phyloP scores from a whole-genome alignment of 2,888 invertebrate genomes.

The Tenthredo notha region DNA sequence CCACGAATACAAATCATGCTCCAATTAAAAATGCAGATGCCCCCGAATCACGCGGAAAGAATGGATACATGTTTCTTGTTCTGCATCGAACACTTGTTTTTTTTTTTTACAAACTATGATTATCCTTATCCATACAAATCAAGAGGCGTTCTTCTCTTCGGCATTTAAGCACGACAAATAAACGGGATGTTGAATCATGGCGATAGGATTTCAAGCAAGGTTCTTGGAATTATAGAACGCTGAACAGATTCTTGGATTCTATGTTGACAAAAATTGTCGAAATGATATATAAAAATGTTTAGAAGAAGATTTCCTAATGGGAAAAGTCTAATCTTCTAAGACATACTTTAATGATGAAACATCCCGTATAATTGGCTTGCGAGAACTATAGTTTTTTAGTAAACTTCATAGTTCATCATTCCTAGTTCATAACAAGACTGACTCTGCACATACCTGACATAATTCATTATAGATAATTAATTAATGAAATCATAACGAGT shows the following conservation, averaged over 20 bases:
- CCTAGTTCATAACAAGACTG: constrained; percentile 54
- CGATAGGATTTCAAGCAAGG: background rate
- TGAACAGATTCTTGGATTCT: background rate
- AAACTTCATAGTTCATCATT: constrained; percentile 34
- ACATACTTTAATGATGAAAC: background rate
- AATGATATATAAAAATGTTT: background rate
- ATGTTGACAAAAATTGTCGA: background rate
- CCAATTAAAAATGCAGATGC: background rate
- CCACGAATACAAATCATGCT: constrained; percentile 33
- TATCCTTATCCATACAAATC: background rate
- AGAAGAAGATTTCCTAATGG: background rate
- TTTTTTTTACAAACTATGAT: constrained; percentile 2
- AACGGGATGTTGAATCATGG: constrained; percentile 8
- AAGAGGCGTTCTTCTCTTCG: background rate
- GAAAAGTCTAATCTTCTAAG: background rate
- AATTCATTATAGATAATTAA: constrained; percentile 3
- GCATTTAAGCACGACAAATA: background rate
- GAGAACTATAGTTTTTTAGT: constrained; percentile 1
- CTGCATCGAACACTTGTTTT: background rate
- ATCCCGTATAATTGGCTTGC: constrained; percentile 7
- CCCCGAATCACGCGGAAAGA: background rate
- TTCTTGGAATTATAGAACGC: background rate
- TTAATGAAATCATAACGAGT: constrained; percentile 16
- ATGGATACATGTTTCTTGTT: background rate
- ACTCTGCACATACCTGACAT: constrained; percentile 44